phyloP scores from a whole-genome alignment of 1,140 invertebrate species.

The Papilio polytes region DNA sequence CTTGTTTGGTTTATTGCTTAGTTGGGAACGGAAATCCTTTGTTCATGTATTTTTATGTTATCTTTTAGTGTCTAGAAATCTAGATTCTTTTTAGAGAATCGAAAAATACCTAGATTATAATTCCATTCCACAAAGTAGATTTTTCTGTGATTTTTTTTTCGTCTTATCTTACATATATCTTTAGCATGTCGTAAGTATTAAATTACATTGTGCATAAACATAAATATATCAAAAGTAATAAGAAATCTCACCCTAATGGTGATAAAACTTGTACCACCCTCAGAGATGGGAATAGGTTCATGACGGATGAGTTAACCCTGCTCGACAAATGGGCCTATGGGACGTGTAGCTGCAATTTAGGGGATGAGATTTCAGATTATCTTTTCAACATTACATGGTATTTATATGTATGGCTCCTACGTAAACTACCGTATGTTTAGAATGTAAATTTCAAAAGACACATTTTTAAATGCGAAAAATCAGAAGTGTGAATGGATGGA shows the following conservation, averaged over 20 bases:
- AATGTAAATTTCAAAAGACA: too few species aligned
- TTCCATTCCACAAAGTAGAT: too few species aligned
- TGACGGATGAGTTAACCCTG: conserved; percentile 40
- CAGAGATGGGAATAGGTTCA: conserved; percentile 1
- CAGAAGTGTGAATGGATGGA: too few species aligned
- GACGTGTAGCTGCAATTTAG: neutral
- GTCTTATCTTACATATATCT: too few species aligned
- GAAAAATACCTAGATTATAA: neutral
- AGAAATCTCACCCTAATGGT: conserved; percentile 11
- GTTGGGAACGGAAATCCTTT: neutral
- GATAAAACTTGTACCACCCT: neutral
- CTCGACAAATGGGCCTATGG: conserved; percentile 42
- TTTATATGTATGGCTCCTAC: neutral
- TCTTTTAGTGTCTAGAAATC: neutral
- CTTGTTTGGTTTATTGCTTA: conserved; percentile 47
- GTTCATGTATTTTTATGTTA: neutral
- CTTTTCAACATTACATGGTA: neutral
- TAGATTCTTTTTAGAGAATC: neutral
- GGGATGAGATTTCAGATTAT: neutral
- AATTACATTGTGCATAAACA: neutral
- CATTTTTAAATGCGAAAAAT: too few species aligned
- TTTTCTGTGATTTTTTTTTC: too few species aligned
- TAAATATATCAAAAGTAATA: conserved; percentile 9
- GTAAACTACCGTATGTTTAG: too few species aligned
- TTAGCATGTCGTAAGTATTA: too few species aligned